phyloP scores from a whole-genome alignment of 2,888 invertebrate genomes.

The Chamaedrilus cognettii region DNA sequence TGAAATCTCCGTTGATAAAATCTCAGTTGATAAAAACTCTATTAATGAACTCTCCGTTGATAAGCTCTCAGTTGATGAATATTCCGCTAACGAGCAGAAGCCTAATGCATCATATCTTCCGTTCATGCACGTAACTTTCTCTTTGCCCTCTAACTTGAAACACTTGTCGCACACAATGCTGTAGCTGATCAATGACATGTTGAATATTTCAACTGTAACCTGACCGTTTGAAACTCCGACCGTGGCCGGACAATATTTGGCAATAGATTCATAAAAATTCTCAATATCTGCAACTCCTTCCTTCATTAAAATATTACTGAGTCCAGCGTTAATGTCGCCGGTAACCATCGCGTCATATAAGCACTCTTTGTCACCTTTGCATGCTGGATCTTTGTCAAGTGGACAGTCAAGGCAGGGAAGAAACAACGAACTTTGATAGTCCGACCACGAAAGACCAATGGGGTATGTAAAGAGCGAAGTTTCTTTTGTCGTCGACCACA shows the following conservation, averaged over 20 bases:
- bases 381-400: background rate
- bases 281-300: background rate
- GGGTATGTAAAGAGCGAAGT: conserved; percentile 15
- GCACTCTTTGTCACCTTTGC: conserved; percentile 10
- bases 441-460: conserved; percentile 11
- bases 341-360: conserved; percentile 12
- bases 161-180: conserved; percentile 2
- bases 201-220: background rate
- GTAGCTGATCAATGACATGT: background rate
- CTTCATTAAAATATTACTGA: conserved; percentile 1
- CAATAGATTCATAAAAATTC: background rate
- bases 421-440: conserved; percentile 17
- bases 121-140: conserved; percentile 10
- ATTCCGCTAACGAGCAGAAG: no score
- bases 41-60: no score
- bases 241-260: background rate
- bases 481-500: conserved; percentile 8
- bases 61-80: no score
- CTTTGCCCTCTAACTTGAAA: conserved; percentile 4
- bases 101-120: conserved; percentile 3
- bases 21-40: no score
- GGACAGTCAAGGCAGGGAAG: conserved; percentile 9
- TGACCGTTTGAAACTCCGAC: conserved; percentile 12
- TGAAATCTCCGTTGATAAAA: no score
- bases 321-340: conserved; percentile 1